A percentile compares a stretch with the other conserved stretches of the same genome.
These are phyloP conservation scores for Rhipidura dahli DNA, from an alignment of 2,113 vertebrate species.

Conservation along the genomic window DNA sequence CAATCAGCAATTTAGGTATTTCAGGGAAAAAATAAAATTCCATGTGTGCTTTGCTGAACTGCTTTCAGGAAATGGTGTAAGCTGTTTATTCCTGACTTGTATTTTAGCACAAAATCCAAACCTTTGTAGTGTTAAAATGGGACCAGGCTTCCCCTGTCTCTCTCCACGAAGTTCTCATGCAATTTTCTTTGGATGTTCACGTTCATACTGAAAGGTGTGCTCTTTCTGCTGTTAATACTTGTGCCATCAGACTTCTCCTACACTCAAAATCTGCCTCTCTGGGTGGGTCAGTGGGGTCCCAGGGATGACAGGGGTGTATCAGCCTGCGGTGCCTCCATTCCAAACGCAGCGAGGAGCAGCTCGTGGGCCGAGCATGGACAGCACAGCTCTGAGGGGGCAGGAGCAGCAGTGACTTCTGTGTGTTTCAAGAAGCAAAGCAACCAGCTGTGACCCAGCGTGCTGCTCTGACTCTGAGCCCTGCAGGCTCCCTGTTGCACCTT, in stretches of 20 bases:
- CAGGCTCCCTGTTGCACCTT: neutral
- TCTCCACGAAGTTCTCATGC: neutral
- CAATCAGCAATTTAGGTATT: neutral
- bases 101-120: neutral
- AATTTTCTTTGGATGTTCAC: neutral
- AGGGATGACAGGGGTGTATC: neutral
- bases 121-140: neutral
- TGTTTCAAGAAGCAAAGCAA: neutral
- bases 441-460: fast-evolving
- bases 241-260: neutral
- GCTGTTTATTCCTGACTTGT: neutral
- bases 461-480: neutral
- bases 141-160: neutral
- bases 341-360: neutral
- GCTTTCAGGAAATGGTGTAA: neutral
- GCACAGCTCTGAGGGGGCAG: neutral
- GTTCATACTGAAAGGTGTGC: neutral
- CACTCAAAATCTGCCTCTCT: neutral
- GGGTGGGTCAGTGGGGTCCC: neutral
- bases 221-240: neutral
- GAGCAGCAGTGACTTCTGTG: neutral
- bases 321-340: neutral
- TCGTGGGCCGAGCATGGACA: fast-evolving
- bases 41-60: fast-evolving
- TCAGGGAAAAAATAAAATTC: neutral